Base-by-base conservation (phyloP, 2,888 invertebrate species). In the Lochmaea crataegi region DNA sequence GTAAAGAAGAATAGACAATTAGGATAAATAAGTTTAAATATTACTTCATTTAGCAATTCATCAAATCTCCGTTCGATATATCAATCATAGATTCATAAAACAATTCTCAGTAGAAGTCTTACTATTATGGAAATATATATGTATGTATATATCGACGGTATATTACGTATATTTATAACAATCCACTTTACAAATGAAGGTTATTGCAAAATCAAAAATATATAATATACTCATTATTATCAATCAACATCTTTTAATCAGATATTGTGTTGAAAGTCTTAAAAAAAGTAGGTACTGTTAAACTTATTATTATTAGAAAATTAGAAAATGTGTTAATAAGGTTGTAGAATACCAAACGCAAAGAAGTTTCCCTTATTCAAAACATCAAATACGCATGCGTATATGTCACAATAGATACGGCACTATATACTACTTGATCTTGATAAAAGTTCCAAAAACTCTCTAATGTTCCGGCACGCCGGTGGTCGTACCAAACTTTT, bases 1-100 rank as follows among this genome's bases (percentile, higher is more conserved):
- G 84, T 86, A 86, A 83, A 69, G 72, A 76, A 68, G 72, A 72
- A 32, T 75, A 78, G 76, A 75, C 75, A 75, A 76, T 77, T 82
- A 83, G 82, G 80, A 80, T 82, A 80, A 75, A 79, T 81, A 81
- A 79, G 82, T 82, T 82, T 79, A 75, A 81, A 82, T 82, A 82
- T 79, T 80, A 77, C 76, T 78, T 73, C 79, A 81, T 79, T 76
- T 76, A 76, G 75, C 68, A 66, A 72, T 72, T 76, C 78, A 77
- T 78, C 74, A 70, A 74, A 58, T 74, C 16, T 57, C 53, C 69
- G 68, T 61, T 42, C 65, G 65, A 63, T 67, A 74, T 65, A 68
- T 64, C 64, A 72, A 69, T 64, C 72, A 74, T 71, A 5, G 65
- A 65, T 61, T 63, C 41, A 65, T 60, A 41, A 48, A 18, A 56